Evolutionary conservation across 2,888 invertebrate species (phyloP).

Genomic region (Baccha elongata): DNA sequence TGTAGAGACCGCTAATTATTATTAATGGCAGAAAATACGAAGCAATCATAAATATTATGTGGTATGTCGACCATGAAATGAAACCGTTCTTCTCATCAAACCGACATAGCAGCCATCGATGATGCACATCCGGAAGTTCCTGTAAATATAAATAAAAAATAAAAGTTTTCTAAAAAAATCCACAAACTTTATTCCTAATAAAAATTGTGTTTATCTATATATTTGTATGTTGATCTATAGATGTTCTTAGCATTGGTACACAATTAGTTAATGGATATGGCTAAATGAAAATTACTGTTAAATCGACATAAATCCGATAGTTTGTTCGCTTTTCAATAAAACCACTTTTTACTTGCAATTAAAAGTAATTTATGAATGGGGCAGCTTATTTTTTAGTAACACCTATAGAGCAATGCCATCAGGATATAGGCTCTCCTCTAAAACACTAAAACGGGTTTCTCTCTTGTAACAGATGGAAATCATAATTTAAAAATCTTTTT

Average conservation of each 20-base stretch:
- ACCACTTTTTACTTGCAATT: neutral
- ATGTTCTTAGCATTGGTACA: neutral
- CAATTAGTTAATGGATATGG: conserved; percentile 61
- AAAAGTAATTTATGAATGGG: too few relatives aligned
- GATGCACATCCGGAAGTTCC: conserved; percentile 82
- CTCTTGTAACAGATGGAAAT: too few relatives aligned
- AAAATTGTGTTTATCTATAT: neutral
- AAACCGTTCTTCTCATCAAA: conserved; percentile 84
- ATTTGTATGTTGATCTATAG: neutral
- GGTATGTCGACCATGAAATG: conserved; percentile 81
- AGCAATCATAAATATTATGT: conserved; percentile 91
- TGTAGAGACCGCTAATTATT: conserved; percentile 93
- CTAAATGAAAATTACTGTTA: neutral
- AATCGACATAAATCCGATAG: conserved; percentile 25
- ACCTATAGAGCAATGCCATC: too few relatives aligned
- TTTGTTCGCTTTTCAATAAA: conserved; percentile 14
- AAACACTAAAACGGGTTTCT: too few relatives aligned
- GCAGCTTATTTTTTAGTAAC: too few relatives aligned
- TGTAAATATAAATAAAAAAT: conserved; percentile 66
- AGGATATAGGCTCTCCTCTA: too few relatives aligned
- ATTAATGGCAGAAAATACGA: conserved; percentile 94
- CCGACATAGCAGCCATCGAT: conserved; percentile 82
- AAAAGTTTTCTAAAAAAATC: neutral
- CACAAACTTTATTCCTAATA: too few relatives aligned
- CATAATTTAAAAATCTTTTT: too few relatives aligned